Conservation (phyloP, 2,797 vertebrate genomes). For the Parotocinclus haroldoi region DNA sequence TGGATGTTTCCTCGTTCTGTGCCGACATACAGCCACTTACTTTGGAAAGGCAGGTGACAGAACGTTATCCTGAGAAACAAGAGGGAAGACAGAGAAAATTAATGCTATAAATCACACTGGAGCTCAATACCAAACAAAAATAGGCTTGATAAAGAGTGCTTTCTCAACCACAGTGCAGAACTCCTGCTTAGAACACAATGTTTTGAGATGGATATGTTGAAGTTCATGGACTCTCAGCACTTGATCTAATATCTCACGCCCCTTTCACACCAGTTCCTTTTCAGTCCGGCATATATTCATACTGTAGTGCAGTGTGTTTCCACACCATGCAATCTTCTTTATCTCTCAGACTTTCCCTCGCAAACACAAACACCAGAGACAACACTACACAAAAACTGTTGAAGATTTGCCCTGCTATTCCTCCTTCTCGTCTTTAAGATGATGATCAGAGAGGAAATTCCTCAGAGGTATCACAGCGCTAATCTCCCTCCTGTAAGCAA, state of each 20-base stretch:
- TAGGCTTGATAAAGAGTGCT: too few species aligned
- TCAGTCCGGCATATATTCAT: constrained; percentile 47
- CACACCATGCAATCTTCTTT: constrained; percentile 26
- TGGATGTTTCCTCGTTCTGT: constrained; percentile 88
- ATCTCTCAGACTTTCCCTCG: constrained; percentile 13
- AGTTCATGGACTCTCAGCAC: too few species aligned
- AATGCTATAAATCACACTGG: neutral
- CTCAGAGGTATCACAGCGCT: constrained; percentile 8
- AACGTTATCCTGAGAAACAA: constrained; percentile 77
- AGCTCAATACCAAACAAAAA: neutral
- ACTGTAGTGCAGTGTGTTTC: constrained; percentile 26
- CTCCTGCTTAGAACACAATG: too few species aligned
- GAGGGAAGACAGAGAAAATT: neutral
- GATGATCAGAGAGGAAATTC: neutral
- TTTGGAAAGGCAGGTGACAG: constrained; percentile 88
- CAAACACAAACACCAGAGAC: neutral
- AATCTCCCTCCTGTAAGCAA: constrained; percentile 27
- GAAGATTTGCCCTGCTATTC: constrained; percentile 18
- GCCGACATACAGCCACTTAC: constrained; percentile 87
- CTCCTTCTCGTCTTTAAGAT: neutral
- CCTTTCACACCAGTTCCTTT: constrained; percentile 28
- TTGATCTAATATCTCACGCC: too few species aligned
- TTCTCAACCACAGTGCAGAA: too few species aligned
- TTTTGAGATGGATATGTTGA: too few species aligned
- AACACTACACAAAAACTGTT: constrained; percentile 9